These are phyloP conservation scores for Cosmia pyralina DNA, from an alignment of 2,888 invertebrate species.

Conservation along the genomic window DNA sequence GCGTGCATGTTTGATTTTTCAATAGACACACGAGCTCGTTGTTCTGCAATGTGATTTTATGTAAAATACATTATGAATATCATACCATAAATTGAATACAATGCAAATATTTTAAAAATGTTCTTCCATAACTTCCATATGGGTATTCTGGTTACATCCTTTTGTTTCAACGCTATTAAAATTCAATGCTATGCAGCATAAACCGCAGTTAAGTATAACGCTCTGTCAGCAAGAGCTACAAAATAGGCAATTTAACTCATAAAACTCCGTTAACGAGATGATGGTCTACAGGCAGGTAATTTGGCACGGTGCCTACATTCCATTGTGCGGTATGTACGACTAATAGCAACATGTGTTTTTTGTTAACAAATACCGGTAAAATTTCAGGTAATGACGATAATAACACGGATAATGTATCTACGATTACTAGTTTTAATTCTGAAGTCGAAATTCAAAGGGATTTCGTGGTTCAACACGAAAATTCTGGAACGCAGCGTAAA, in stretches of 20 bases:
- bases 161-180: slow-evolving; percentile 45
- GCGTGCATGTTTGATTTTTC: slow-evolving; percentile 72
- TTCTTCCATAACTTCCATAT: slow-evolving; percentile 23
- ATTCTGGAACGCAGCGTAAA: slow-evolving; percentile 17
- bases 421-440: slow-evolving; percentile 46
- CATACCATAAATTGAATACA: slow-evolving; percentile 58
- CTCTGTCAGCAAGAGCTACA: slow-evolving; percentile 58
- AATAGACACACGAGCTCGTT: slow-evolving; percentile 69
- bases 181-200: slow-evolving; percentile 45
- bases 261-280: slow-evolving; percentile 76
- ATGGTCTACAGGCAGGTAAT: slow-evolving; percentile 77
- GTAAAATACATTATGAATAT: slow-evolving; percentile 61
- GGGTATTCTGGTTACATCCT: slow-evolving; percentile 35
- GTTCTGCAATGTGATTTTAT: slow-evolving; percentile 67
- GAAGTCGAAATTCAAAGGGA: slow-evolving; percentile 46
- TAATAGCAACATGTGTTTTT: slow-evolving; percentile 78
- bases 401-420: slow-evolving; percentile 68
- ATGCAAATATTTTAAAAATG: slow-evolving; percentile 50
- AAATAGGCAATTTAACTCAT: slow-evolving; percentile 77
- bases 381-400: slow-evolving; percentile 79
- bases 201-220: slow-evolving; percentile 50
- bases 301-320: slow-evolving; percentile 85
- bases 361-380: slow-evolving; percentile 73
- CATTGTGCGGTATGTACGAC: slow-evolving; percentile 72
- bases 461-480: slow-evolving; percentile 32